These are phyloP conservation scores for Thymelicus acteon DNA, from an alignment of 2,888 invertebrate species.

Conservation along the genomic window DNA sequence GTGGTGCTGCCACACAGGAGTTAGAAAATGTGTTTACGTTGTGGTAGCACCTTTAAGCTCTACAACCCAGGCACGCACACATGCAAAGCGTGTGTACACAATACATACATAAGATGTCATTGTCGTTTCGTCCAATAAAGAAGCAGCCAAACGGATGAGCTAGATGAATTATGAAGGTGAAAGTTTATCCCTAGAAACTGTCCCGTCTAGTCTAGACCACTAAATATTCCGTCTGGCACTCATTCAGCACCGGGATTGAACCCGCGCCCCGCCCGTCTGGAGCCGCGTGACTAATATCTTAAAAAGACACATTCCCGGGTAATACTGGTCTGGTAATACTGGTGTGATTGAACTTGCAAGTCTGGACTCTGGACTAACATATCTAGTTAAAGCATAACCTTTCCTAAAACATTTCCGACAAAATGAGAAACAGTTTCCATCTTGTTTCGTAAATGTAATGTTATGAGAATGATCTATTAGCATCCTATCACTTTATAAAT, in stretches of 20 bases:
- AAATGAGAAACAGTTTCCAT: no score
- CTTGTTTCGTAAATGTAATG: no score
- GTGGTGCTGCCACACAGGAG: no score
- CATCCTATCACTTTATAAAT: no score
- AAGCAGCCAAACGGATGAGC: conserved; percentile 1
- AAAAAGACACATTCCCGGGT: conserved; percentile 24
- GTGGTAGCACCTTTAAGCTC: no score
- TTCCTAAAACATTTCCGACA: no score
- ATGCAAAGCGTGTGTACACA: no score
- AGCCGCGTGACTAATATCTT: conserved; percentile 41
- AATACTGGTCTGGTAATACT: not conserved
- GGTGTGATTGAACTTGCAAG: conserved; percentile 26
- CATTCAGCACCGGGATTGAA: conserved; percentile 39
- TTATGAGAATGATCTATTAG: no score
- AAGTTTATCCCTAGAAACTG: conserved; percentile 28
- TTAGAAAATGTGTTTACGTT: no score
- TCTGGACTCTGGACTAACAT: not conserved
- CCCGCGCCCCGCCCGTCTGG: conserved; percentile 39
- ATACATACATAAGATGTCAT: not conserved
- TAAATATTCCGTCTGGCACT: conserved; percentile 47
- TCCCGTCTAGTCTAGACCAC: conserved; percentile 47
- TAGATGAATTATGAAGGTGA: conserved; percentile 21
- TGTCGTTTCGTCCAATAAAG: not conserved
- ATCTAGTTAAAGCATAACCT: not conserved
- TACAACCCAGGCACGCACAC: no score